phyloP scores from a whole-genome alignment of 2,797 vertebrate genomes.

The Amazona finschi region DNA sequence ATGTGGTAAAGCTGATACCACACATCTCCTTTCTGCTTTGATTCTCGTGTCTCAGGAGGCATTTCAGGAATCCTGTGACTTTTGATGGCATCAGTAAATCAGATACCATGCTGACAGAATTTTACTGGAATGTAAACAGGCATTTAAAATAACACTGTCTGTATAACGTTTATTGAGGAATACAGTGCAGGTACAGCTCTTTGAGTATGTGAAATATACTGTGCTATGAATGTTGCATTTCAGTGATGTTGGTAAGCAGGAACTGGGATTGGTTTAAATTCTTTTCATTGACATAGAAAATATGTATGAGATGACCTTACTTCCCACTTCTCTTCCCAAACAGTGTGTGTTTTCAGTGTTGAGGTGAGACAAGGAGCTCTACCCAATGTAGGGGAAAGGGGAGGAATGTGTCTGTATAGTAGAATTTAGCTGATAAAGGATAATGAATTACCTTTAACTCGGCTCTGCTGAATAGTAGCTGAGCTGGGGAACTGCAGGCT shows the following conservation, averaged over 20 bases:
- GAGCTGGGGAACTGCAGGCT: not conserved
- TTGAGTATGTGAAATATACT: too few relatives aligned
- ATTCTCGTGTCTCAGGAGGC: constrained; percentile 32
- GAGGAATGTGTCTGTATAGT: constrained; percentile 57
- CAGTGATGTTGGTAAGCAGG: not conserved
- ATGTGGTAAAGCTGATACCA: not conserved
- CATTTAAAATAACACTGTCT: constrained; percentile 6
- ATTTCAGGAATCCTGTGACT: constrained; percentile 61
- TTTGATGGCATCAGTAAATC: constrained; percentile 67
- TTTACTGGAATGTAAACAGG: constrained; percentile 67
- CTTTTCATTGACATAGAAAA: not conserved
- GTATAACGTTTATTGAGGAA: not conserved
- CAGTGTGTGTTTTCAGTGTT: not conserved
- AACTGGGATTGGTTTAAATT: not conserved
- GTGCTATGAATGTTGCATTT: not conserved
- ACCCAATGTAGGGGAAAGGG: constrained; percentile 50
- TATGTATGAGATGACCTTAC: not conserved
- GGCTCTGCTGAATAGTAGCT: not conserved
- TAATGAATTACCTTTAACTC: constrained; percentile 48
- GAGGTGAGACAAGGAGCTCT: constrained; percentile 26
- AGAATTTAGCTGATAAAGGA: constrained; percentile 53
- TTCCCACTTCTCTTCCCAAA: not conserved
- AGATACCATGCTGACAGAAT: constrained; percentile 24
- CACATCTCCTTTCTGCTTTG: not conserved
- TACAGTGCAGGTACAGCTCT: not conserved